phyloP scores from a whole-genome alignment of 2,888 invertebrate genomes.

The Tanypteryx hageni region DNA sequence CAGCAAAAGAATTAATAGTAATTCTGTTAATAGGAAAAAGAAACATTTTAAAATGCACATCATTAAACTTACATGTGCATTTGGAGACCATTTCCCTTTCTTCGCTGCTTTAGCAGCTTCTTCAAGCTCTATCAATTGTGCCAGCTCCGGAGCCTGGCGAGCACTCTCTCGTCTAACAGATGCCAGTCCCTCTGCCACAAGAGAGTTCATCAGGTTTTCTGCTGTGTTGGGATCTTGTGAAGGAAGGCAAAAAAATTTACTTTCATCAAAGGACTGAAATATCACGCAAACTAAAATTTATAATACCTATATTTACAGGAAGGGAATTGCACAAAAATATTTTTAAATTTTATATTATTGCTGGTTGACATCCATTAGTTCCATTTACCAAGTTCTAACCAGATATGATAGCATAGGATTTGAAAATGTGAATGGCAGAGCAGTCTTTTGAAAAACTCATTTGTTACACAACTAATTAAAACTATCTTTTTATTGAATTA shows the following conservation, averaged over 20 bases:
- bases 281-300: background rate
- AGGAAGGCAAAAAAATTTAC: background rate
- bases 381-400: no score
- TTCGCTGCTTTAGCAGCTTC: conserved; percentile 91
- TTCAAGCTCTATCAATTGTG: conserved; percentile 88
- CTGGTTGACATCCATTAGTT: background rate
- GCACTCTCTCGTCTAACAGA: conserved; percentile 84
- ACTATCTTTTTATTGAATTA: no score
- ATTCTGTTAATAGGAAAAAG: no score
- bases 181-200: conserved; percentile 93
- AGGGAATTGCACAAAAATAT: background rate
- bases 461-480: no score
- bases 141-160: conserved; percentile 80
- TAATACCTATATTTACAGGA: background rate
- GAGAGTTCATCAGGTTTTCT: conserved; percentile 91
- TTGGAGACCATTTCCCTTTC: conserved; percentile 87
- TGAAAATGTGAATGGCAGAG: no score
- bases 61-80: conserved; percentile 62
- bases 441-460: no score
- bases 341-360: background rate
- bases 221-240: conserved; percentile 79
- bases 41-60: no score
- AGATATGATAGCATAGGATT: no score
- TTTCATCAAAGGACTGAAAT: background rate
- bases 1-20: no score